Percentiles rank a stretch among this genome's conserved stretches.
Conservation (phyloP, 1,140 invertebrate genomes). For the Pectinophora gossypiella region DNA sequence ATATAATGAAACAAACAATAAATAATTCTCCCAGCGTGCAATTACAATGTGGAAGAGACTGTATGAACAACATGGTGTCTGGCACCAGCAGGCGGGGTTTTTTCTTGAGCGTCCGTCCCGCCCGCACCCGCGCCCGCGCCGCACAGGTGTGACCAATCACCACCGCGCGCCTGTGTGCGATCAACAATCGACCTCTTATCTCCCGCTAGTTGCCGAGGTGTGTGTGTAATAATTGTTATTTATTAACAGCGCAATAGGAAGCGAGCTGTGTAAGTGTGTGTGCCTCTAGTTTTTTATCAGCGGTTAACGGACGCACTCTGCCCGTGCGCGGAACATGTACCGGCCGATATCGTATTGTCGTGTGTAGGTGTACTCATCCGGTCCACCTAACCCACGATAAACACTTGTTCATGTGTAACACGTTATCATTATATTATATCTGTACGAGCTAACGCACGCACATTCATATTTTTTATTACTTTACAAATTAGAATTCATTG, state of each 20-base stretch:
- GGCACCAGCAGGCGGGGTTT: constrained; percentile 26
- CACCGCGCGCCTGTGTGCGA: constrained; percentile 24
- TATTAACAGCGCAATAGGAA: constrained; percentile 40
- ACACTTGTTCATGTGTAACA: background rate
- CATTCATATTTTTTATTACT: too few relatives aligned
- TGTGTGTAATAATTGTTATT: constrained; percentile 45
- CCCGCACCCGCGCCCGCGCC: constrained; percentile 3
- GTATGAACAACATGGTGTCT: constrained; percentile 25
- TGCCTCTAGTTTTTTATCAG: constrained; percentile 36
- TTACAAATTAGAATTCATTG: too few relatives aligned
- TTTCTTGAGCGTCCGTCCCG: constrained; percentile 21
- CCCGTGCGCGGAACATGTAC: constrained; percentile 41
- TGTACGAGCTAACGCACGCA: too few relatives aligned
- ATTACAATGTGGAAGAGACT: constrained; percentile 21
- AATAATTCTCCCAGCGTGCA: constrained; percentile 27
- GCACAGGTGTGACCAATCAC: constrained; percentile 59
- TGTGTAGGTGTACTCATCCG: constrained; percentile 51
- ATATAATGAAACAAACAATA: constrained; percentile 11
- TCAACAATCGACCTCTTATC: constrained; percentile 39
- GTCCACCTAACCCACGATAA: constrained; percentile 26
- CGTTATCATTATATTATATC: too few relatives aligned
- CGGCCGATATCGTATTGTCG: constrained; percentile 22
- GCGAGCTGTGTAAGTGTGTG: constrained; percentile 29
- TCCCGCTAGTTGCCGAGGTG: constrained; percentile 18
- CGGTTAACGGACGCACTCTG: constrained; percentile 46